phyloP scores from a whole-genome alignment of 2,113 vertebrate genomes.

The Etia nguti region DNA sequence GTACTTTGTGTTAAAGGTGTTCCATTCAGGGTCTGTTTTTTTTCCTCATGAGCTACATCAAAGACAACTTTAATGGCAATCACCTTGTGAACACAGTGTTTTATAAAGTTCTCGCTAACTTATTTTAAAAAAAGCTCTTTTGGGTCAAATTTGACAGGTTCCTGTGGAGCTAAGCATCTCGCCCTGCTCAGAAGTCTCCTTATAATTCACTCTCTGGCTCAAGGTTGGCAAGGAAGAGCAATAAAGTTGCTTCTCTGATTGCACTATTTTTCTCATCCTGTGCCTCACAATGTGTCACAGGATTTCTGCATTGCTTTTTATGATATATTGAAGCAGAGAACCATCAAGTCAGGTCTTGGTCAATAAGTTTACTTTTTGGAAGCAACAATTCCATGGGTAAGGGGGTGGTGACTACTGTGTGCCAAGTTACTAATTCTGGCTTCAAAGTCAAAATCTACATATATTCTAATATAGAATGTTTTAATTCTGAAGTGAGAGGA shows the following conservation, averaged over 20 bases:
- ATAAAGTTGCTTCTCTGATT: neutral
- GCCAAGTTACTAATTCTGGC: neutral
- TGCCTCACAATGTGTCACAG: neutral
- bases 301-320: neutral
- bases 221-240: neutral
- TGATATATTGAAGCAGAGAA: neutral
- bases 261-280: neutral
- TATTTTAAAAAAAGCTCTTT: neutral
- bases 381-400: neutral
- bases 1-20: neutral
- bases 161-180: conserved; percentile 23
- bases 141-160: conserved; percentile 46
- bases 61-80: neutral
- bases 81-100: neutral
- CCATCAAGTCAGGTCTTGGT: neutral
- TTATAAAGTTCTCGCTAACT: neutral
- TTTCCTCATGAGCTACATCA: neutral
- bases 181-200: neutral
- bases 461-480: neutral
- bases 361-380: neutral
- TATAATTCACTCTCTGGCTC: neutral
- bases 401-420: neutral
- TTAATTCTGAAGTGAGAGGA: neutral
- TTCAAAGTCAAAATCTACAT: neutral
- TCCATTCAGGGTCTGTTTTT: neutral